Conservation (phyloP, 2,888 invertebrate species). For the Agrenia bidenticulata region DNA sequence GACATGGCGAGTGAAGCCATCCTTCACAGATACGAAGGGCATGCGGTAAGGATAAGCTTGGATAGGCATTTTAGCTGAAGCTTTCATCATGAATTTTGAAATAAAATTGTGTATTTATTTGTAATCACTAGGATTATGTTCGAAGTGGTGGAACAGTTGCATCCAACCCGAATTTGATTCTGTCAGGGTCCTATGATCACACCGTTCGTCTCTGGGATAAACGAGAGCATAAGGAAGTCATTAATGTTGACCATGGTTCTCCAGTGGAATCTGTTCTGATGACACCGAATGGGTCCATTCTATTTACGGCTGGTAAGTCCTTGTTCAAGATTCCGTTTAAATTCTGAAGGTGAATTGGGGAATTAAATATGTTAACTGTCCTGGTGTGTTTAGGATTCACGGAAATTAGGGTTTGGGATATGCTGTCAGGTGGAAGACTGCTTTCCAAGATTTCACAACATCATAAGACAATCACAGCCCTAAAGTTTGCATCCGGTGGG, state of each 20-base stretch:
- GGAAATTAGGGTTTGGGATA: slow-evolving; percentile 91
- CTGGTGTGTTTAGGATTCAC: slow-evolving; percentile 71
- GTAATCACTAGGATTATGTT: slow-evolving; percentile 69
- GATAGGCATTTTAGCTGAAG: not conserved
- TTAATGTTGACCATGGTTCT: slow-evolving; percentile 79
- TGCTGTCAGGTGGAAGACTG: slow-evolving; percentile 80
- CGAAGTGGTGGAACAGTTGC: slow-evolving; percentile 57
- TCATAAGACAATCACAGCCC: slow-evolving; percentile 90
- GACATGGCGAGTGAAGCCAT: slow-evolving; percentile 82
- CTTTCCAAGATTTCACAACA: slow-evolving; percentile 84
- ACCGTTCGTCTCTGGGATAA: slow-evolving; percentile 84
- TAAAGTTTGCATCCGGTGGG: slow-evolving; percentile 77
- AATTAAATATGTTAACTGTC: not conserved
- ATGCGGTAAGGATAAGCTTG: slow-evolving; percentile 55
- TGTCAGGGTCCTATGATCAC: slow-evolving; percentile 89
- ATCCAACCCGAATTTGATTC: slow-evolving; percentile 66
- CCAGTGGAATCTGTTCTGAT: slow-evolving; percentile 87
- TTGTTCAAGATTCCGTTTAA: not conserved
- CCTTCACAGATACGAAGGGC: slow-evolving; percentile 61
- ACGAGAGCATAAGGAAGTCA: slow-evolving; percentile 67
- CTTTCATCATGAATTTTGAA: slow-evolving; percentile 6
- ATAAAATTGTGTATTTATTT: slow-evolving; percentile 25
- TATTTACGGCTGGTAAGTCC: slow-evolving; percentile 75
- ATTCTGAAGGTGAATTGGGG: not conserved
- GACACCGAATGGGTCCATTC: slow-evolving; percentile 83